Evolutionary conservation across 1,140 invertebrate genomes (phyloP), one percentile per base, ranked within the genome.

Genomic region (Euwallacea similis): DNA sequence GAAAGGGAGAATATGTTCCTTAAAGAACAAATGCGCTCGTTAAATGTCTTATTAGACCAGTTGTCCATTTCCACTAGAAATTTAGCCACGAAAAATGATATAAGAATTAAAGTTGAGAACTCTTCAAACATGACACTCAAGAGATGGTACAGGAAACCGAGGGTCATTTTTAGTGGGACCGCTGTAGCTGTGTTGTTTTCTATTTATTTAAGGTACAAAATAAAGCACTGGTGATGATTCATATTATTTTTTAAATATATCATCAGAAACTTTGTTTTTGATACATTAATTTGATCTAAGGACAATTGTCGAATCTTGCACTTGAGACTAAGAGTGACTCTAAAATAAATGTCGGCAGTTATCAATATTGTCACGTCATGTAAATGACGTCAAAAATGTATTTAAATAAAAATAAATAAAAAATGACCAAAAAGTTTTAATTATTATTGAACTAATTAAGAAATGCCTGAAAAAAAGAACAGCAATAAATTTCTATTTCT

Each of bases 81-180:
- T 15, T 43, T 53, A 10, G 68, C 58, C 6, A 58, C 68, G 8
- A 70, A 63, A 63, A 70, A 70, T 46, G 50, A 70, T 56, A 70
- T 70, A 11, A 46, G 47, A 56, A 70, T 70, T 50, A 70, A 42
- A 21, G 68, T 70, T 15, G 68, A 70, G 63, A 70, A 70, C 56
- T 15, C 59, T 10, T 63, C 68, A 21, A 53, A 21, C 56, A 1
- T 50, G 21, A 50, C n/a, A 4, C 56, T 54, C 42, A 53, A 62
- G 44, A 70, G 54, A 58, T 70, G 68, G 68, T 70, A 61, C 15
- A 54, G 60, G 55, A 8, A 53, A 44, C 68, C 68, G 2, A 70
- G 54, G 56, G 59, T 70, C 41, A 42, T 70, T 44, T 46, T 70
- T 7, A 42, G 59, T 9, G 68, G 68, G 41, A 63, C 59, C 16